phyloP scores from a whole-genome alignment of 2,888 invertebrate species.

The Mayetiola destructor region DNA sequence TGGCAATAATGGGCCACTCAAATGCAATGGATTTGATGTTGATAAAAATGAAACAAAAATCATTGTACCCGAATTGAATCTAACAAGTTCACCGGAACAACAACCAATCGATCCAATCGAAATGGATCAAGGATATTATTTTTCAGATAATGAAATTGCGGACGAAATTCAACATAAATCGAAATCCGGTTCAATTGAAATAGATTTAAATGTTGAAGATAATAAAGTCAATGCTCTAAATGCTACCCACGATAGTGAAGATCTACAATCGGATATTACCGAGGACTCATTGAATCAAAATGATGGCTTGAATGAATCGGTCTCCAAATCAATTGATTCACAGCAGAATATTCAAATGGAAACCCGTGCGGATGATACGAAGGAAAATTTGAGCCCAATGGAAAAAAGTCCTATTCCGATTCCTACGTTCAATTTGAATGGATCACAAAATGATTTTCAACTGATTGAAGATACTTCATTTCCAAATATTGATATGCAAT shows the following conservation, averaged over 20 bases:
- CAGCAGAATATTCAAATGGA: too few relatives aligned
- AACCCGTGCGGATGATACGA: too few relatives aligned
- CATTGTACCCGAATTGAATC: slow-evolving; percentile 23
- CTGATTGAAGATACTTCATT: slow-evolving; percentile 26
- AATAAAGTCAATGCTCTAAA: neutral
- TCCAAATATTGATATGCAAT: slow-evolving; percentile 24
- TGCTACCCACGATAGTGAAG: neutral
- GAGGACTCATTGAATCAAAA: slow-evolving; percentile 4
- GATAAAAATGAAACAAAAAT: slow-evolving; percentile 10
- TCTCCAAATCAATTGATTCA: slow-evolving; percentile 12
- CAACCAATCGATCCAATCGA: neutral
- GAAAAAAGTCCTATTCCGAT: slow-evolving; percentile 17
- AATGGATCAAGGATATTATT: slow-evolving; percentile 13
- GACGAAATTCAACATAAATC: neutral
- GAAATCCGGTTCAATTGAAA: neutral
- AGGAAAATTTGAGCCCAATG: slow-evolving; percentile 17
- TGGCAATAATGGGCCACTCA: neutral
- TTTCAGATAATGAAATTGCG: neutral
- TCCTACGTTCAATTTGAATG: slow-evolving; percentile 16
- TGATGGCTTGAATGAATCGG: neutral
- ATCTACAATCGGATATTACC: neutral
- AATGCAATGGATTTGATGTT: neutral
- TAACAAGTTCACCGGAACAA: slow-evolving; percentile 21
- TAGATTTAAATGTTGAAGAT: neutral
- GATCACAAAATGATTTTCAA: slow-evolving; percentile 22